Evolutionary conservation across 2,888 invertebrate species (phyloP), one percentile per base, ranked within the genome.

Genomic region (Tenthredo distinguenda): DNA sequence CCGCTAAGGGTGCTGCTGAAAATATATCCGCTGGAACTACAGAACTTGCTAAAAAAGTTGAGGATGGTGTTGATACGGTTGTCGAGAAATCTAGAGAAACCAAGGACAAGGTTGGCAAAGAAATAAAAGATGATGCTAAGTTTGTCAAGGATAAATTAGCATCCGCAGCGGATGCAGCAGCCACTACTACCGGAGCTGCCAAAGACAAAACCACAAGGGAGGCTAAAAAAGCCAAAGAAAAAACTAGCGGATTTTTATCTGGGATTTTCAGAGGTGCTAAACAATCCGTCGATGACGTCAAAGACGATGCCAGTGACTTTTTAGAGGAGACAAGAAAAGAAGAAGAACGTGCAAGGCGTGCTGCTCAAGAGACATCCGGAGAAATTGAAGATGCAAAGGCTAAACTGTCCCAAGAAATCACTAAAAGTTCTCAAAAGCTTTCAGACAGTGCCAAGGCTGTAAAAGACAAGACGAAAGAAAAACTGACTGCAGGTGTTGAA

Each of bases 311-410:
- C 31, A 50, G 34, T 18, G 79, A 40, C n/a, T 55, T 76, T 71
- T 43, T 84, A 31, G 77, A 72, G 26, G 85, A 77, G n/a, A 86
- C 72, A n/a, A 40, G 43, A 18, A 89, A 87, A 77, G 88, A 88
- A 74, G 82, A 86, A 77, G 87, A 87, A 71, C 74, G 74, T 26
- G 85, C 83, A 5, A 72, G 82, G 74, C 83, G 81, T 58, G 85
- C 84, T 34, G 84, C 86, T 9, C 86, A 87, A 6, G 79, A 87
- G 85, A 85, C 82, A 31, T 43, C 86, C 40, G 65, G 65, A 43
- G 40, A 40, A 37, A n/a, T 65, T 10, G 3, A 92, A 0, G 91
- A 92, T 85, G 90, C 90, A 0, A 91, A 92, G 76, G 92, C 90
- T 85, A 89, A 89, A 55, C 89, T 71, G 18, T 68, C 68, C 7